phyloP scores from a whole-genome alignment of 2,888 invertebrate species.

The Caenorhabditis drosophilae region DNA sequence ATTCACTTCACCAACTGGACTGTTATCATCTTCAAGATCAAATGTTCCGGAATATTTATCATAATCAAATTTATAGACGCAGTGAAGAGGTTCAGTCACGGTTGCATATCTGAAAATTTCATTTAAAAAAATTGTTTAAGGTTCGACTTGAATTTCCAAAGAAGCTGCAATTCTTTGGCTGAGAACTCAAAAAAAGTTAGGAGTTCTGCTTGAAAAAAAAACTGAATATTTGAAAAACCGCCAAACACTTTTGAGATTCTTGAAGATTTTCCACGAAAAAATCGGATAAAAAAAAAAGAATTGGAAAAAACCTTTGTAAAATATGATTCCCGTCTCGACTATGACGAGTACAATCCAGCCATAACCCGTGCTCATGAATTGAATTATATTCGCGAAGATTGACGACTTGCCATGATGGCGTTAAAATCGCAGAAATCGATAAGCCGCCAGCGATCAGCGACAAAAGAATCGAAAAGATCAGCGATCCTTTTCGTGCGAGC shows the following conservation, averaged over 20 bases:
- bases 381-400: slow-evolving; percentile 67
- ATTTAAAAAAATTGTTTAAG: background rate
- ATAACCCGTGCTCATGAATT: slow-evolving; percentile 67
- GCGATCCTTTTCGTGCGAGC: slow-evolving; percentile 53
- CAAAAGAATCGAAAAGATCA: slow-evolving; percentile 56
- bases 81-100: slow-evolving; percentile 65
- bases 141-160: background rate
- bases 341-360: slow-evolving; percentile 67
- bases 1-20: slow-evolving; percentile 68
- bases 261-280: background rate
- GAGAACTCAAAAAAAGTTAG: background rate
- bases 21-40: slow-evolving; percentile 67
- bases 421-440: slow-evolving; percentile 66
- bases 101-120: slow-evolving; percentile 59
- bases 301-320: slow-evolving; percentile 53
- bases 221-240: slow-evolving; percentile 1
- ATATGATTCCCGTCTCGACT: slow-evolving; percentile 64
- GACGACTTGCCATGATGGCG: slow-evolving; percentile 67
- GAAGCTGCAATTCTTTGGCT: background rate
- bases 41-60: slow-evolving; percentile 69
- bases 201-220: background rate
- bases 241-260: no score
- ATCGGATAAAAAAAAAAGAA: background rate
- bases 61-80: slow-evolving; percentile 68
- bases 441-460: slow-evolving; percentile 64